phyloP scores from a whole-genome alignment of 2,113 vertebrate species.

The Scomber japonicus region DNA sequence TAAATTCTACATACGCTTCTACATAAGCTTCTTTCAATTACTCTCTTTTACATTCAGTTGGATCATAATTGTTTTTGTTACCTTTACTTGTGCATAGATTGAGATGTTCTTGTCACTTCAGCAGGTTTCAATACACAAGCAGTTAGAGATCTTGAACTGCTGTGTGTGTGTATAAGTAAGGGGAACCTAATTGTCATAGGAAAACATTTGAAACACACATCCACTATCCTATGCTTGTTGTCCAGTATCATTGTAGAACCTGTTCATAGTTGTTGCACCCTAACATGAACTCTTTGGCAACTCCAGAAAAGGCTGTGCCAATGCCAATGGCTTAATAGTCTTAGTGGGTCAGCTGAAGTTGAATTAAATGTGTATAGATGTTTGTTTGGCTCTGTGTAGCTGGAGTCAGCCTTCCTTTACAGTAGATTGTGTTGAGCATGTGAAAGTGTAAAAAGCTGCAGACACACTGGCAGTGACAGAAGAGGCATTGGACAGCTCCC shows the following conservation, averaged over 20 bases:
- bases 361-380: neutral
- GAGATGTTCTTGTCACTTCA: too few relatives aligned
- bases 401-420: slow-evolving; percentile 17
- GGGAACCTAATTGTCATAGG: too few relatives aligned
- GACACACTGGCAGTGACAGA: slow-evolving; percentile 50
- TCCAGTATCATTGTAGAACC: neutral
- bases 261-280: neutral
- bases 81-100: too few relatives aligned
- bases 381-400: slow-evolving; percentile 2
- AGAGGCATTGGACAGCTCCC: slow-evolving; percentile 48
- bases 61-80: too few relatives aligned
- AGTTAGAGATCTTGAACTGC: too few relatives aligned
- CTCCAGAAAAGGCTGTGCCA: slow-evolving; percentile 18
- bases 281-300: neutral
- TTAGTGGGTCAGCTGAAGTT: neutral
- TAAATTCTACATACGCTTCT: too few relatives aligned
- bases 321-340: neutral
- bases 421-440: slow-evolving; percentile 37
- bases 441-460: slow-evolving; percentile 46
- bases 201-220: neutral
- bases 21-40: too few relatives aligned
- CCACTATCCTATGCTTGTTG: neutral
- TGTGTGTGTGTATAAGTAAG: too few relatives aligned
- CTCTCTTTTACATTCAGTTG: too few relatives aligned
- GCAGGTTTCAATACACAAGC: too few relatives aligned